Conservation (phyloP, 2,113 vertebrate species). For the Salvelinus fontinalis region DNA sequence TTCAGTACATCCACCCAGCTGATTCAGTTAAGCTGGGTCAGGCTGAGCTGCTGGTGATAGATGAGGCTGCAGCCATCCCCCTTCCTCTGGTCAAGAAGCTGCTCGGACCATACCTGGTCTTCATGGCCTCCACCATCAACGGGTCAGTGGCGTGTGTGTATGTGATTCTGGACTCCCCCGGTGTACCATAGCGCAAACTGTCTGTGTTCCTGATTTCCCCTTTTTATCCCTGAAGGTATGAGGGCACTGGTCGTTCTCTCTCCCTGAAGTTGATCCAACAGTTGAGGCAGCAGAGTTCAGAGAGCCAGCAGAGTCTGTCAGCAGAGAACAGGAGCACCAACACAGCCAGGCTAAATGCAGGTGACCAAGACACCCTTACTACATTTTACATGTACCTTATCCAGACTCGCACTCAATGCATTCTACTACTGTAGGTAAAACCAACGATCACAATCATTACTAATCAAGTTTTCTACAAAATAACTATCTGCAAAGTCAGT, state of each 20-base stretch:
- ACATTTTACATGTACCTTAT: too few relatives aligned
- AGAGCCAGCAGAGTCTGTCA: conserved; percentile 84
- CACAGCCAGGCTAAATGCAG: conserved; percentile 84
- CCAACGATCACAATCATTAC: too few relatives aligned
- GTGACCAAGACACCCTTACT: conserved; percentile 54
- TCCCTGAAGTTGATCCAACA: conserved; percentile 97
- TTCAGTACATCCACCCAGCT: conserved; percentile 96
- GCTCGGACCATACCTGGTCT: conserved; percentile 93
- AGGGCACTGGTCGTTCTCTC: conserved; percentile 94
- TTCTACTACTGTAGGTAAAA: too few relatives aligned
- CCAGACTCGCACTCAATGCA: too few relatives aligned
- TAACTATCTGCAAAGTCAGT: too few relatives aligned
- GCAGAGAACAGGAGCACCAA: conserved; percentile 87
- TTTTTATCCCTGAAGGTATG: conserved; percentile 77
- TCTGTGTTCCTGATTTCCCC: not conserved
- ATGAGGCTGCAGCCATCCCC: conserved; percentile 96
- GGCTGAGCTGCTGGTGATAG: conserved; percentile 94
- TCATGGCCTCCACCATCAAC: conserved; percentile 98
- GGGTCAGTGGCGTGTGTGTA: conserved; percentile 74
- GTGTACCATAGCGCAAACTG: not conserved
- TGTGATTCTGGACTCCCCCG: too few relatives aligned
- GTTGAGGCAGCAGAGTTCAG: conserved; percentile 90
- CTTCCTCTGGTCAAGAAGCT: conserved; percentile 92
- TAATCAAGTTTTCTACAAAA: too few relatives aligned
- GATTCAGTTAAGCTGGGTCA: conserved; percentile 95